These are phyloP conservation scores for Drosophila nannoptera DNA, from an alignment of 1,140 invertebrate species.

Conservation along the genomic window DNA sequence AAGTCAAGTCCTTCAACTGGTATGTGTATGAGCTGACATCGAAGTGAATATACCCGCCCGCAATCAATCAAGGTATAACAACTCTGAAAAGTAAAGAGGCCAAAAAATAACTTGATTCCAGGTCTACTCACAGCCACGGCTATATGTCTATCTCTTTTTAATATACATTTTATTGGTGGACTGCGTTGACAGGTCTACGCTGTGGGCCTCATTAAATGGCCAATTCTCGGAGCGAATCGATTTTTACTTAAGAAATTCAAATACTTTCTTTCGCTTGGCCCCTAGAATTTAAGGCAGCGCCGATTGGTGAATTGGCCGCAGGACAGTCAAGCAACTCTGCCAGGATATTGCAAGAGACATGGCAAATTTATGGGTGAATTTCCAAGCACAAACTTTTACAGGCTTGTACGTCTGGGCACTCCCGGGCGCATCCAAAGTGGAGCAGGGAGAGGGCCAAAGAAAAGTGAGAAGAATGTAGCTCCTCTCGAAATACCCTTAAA, in stretches of 20 bases:
- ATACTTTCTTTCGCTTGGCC: not conserved
- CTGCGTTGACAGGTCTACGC: conserved; percentile 13
- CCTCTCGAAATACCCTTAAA: not conserved
- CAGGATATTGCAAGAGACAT: conserved; percentile 23
- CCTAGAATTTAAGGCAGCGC: conserved; percentile 15
- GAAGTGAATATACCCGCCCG: too few species aligned
- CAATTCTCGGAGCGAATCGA: conserved; percentile 14
- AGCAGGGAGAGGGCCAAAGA: conserved; percentile 12
- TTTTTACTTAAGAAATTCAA: conserved; percentile 8
- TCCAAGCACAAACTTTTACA: conserved; percentile 29
- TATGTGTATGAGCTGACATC: too few species aligned
- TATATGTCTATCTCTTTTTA: not conserved
- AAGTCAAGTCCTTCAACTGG: not conserved
- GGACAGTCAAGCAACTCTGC: not conserved
- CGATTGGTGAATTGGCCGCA: conserved; percentile 2
- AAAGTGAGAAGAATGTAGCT: not conserved
- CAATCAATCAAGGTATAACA: conserved; percentile 17
- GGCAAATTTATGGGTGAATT: conserved; percentile 45
- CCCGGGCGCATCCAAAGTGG: conserved; percentile 21
- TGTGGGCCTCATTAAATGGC: conserved; percentile 23
- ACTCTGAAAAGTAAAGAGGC: conserved; percentile 40
- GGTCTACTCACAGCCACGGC: conserved; percentile 3
- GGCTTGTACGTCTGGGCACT: conserved; percentile 4
- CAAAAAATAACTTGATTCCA: conserved; percentile 44
- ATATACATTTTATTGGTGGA: conserved; percentile 4